Percentiles rank a stretch among this genome's conserved stretches.
Evolutionary conservation across 2,113 vertebrate species (phyloP).

Genomic region (Lagenorhynchus albirostris): DNA sequence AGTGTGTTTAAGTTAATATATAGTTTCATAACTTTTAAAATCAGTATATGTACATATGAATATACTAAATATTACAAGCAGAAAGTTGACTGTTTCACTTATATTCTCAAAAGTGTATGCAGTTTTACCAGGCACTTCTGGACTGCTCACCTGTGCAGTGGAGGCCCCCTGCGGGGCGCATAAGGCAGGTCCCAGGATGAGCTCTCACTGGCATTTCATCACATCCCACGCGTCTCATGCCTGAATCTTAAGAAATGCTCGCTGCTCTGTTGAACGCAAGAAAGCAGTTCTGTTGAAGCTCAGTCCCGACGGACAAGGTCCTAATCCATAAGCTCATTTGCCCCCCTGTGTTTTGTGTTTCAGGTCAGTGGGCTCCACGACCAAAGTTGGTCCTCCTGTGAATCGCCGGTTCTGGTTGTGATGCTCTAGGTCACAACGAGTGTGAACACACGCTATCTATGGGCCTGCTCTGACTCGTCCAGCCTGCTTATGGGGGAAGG

Average conservation of each 20-base stretch:
- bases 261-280: background rate
- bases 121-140: background rate
- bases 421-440: constrained; percentile 45
- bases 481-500: constrained; percentile 80
- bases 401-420: fast-evolving
- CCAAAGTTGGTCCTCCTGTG: background rate
- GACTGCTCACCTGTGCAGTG: background rate
- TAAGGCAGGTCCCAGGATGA: too few species aligned
- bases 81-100: background rate
- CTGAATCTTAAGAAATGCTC: background rate
- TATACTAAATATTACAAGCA: background rate
- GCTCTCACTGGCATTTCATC: background rate
- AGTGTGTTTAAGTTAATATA: background rate
- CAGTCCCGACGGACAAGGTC: fast-evolving
- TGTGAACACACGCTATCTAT: constrained; percentile 15
- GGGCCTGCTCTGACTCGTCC: constrained; percentile 63
- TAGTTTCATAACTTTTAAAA: background rate
- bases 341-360: constrained; percentile 25
- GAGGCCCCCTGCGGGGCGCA: background rate
- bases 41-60: background rate
- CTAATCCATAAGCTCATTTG: background rate
- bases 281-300: too few species aligned
- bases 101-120: background rate
- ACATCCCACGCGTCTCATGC: fast-evolving
- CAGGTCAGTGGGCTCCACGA: constrained; percentile 54